Conservation (phyloP, 2,888 invertebrate species). For the Mythimna albipuncta region DNA sequence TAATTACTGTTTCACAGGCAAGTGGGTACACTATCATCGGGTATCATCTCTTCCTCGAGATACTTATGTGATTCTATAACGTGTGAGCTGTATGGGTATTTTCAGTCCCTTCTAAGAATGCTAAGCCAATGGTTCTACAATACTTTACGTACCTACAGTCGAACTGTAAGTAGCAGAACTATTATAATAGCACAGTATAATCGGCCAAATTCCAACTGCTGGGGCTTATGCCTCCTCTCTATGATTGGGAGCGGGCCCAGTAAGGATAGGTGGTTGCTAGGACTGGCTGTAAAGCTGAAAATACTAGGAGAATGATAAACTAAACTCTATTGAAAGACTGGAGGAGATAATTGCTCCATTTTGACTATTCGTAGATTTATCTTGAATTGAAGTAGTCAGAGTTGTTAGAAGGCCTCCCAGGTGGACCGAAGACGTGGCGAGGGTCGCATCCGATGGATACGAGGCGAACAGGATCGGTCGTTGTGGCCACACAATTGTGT, state of each 20-base stretch:
- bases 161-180: not conserved
- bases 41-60: not conserved
- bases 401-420: too few species aligned
- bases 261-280: too few species aligned
- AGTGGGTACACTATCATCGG: too few species aligned
- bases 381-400: not conserved
- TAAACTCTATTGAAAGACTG: not conserved
- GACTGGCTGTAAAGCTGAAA: not conserved
- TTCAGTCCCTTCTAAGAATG: conserved; percentile 5
- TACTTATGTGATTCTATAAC: not conserved
- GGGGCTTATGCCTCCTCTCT: too few species aligned
- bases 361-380: conserved; percentile 9
- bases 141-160: not conserved
- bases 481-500: too few species aligned
- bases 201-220: too few species aligned
- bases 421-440: too few species aligned
- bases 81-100: not conserved
- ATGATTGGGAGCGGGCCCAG: too few species aligned
- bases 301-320: not conserved
- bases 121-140: not conserved
- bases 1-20: too few species aligned
- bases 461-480: too few species aligned
- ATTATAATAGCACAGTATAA: too few species aligned
- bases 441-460: too few species aligned
- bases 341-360: not conserved